phyloP scores from a whole-genome alignment of 2,797 vertebrate species.

The Anguilla obscura region DNA sequence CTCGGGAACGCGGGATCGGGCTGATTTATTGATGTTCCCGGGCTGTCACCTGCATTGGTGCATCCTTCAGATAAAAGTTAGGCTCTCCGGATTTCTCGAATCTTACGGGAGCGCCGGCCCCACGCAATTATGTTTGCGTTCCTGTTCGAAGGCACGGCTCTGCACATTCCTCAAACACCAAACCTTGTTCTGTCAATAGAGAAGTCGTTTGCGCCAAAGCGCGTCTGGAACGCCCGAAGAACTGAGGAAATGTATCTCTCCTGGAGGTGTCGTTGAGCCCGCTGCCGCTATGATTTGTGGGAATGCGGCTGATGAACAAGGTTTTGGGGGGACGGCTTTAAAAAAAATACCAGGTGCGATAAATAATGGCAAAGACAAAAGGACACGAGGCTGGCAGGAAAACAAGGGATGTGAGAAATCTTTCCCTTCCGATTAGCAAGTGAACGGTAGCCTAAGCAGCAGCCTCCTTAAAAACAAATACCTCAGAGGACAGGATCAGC shows the following conservation, averaged over 20 bases:
- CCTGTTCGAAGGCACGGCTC: conserved; percentile 17
- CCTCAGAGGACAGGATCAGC: background rate
- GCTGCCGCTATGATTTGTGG: conserved; percentile 18
- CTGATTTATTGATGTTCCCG: conserved; percentile 26
- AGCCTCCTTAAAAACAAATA: background rate
- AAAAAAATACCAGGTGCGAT: background rate
- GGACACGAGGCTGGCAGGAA: background rate
- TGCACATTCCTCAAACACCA: conserved; percentile 16
- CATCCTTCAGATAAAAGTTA: conserved; percentile 12
- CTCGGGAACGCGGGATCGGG: background rate
- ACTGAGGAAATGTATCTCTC: conserved; percentile 13
- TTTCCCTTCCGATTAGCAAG: background rate
- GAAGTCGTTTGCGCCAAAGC: conserved; percentile 10
- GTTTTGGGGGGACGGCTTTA: background rate
- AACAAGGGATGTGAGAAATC: background rate
- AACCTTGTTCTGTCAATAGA: conserved; percentile 27
- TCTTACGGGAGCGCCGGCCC: background rate
- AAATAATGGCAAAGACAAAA: conserved; percentile 10
- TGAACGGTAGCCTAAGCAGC: too few species aligned
- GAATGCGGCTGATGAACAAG: background rate
- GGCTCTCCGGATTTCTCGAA: conserved; percentile 4
- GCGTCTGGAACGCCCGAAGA: background rate
- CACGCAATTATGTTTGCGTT: conserved; percentile 5
- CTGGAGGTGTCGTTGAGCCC: background rate
- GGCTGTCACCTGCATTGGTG: background rate